Percentiles rank a stretch among this genome's conserved stretches.
These are phyloP conservation scores for Aphelinus certus DNA, from an alignment of 1,140 invertebrate species.

Conservation along the genomic window DNA sequence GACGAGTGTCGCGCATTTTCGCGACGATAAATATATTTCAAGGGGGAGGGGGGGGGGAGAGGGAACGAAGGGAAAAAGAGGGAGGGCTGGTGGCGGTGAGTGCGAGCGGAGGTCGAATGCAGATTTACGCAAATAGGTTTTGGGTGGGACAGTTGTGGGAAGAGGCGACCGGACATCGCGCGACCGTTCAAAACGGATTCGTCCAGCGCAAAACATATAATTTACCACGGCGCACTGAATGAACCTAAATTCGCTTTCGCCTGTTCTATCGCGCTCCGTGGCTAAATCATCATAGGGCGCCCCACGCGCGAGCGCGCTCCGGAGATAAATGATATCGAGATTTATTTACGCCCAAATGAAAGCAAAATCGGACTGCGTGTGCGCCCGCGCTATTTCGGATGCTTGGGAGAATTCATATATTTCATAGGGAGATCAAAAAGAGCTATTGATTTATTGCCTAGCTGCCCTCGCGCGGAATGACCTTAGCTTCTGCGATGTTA, in stretches of 20 bases:
- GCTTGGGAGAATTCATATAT: no score
- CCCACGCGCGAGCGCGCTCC: no score
- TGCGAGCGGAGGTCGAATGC: conserved; percentile 51
- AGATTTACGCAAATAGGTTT: conserved; percentile 59
- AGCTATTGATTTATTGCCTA: no score
- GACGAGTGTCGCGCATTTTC: conserved; percentile 45
- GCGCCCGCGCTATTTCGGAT: no score
- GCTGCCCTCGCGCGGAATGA: no score
- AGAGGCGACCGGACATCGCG: conserved; percentile 42
- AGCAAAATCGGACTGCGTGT: no score
- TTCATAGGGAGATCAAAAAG: no score
- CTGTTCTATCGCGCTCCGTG: no score
- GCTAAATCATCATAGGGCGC: no score
- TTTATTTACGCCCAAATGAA: no score
- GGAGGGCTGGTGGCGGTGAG: conserved; percentile 2
- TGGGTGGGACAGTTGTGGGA: conserved; percentile 32
- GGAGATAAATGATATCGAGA: no score
- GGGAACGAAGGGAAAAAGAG: neutral
- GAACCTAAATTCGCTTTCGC: conserved; percentile 29
- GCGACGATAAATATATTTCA: conserved; percentile 55
- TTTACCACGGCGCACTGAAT: conserved; percentile 40
- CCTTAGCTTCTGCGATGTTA: no score
- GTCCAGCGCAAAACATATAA: conserved; percentile 48
- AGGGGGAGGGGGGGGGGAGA: conserved; percentile 19
- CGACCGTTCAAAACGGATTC: conserved; percentile 44